These are phyloP conservation scores for Gadus chalcogrammus DNA, from an alignment of 2,113 vertebrate genomes.

Conservation along the genomic window DNA sequence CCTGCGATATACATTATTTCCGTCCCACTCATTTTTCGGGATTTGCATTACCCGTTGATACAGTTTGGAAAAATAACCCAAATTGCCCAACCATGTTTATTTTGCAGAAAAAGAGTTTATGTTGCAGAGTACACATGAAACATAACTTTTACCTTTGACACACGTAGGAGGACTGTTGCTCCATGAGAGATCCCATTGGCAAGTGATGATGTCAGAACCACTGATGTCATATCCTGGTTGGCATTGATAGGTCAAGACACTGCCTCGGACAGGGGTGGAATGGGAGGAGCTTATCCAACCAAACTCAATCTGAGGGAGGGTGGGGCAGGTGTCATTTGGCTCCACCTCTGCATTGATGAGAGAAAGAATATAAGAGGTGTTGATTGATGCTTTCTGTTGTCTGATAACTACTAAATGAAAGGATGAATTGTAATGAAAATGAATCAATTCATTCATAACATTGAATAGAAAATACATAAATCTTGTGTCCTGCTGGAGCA, in stretches of 20 bases:
- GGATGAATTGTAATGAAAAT: too few species aligned
- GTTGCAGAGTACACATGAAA: too few species aligned
- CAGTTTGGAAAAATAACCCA: too few species aligned
- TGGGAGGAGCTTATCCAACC: constrained; percentile 90
- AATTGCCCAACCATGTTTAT: too few species aligned
- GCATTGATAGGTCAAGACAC: constrained; percentile 89
- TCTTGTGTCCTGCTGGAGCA: too few species aligned
- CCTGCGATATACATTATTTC: too few species aligned
- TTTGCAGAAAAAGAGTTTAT: too few species aligned
- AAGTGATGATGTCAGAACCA: constrained; percentile 90
- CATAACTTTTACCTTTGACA: constrained; percentile 78
- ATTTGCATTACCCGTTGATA: too few species aligned
- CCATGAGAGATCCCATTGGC: constrained; percentile 93
- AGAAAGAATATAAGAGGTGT: too few species aligned
- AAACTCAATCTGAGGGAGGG: constrained; percentile 81
- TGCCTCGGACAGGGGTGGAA: constrained; percentile 83
- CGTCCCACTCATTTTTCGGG: too few species aligned
- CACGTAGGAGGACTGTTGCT: constrained; percentile 87
- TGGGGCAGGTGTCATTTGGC: constrained; percentile 88
- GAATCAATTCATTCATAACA: not conserved
- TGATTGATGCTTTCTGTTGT: too few species aligned
- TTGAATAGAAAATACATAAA: not conserved
- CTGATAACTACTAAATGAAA: too few species aligned
- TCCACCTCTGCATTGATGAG: constrained; percentile 77
- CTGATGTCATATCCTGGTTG: constrained; percentile 89